Conservation (phyloP, 1,140 invertebrate species). For the Nasonia giraulti region DNA sequence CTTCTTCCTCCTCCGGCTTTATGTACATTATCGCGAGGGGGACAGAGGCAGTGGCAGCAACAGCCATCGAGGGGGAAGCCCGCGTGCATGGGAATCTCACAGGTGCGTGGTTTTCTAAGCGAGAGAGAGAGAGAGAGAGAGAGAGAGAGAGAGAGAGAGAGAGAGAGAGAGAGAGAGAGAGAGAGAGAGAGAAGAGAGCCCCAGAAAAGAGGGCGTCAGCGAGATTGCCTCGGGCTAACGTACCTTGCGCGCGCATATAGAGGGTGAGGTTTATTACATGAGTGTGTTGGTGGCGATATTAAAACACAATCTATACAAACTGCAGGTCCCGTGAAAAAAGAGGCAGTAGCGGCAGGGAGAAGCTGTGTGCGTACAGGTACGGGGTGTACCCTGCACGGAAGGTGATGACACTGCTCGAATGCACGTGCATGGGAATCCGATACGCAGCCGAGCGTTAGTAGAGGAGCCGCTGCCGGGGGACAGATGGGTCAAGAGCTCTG, state of each 20-base stretch:
- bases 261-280: conserved; percentile 54
- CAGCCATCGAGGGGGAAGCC: conserved; percentile 57
- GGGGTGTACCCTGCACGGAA: conserved; percentile 56
- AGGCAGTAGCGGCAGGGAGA: conserved; percentile 25
- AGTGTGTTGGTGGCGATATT: conserved; percentile 68
- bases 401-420: conserved; percentile 71
- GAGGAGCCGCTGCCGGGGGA: conserved; percentile 45
- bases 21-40: background rate
- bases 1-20: conserved; percentile 46
- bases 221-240: conserved; percentile 27
- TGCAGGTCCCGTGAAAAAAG: conserved; percentile 56
- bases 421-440: conserved; percentile 73
- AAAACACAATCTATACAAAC: conserved; percentile 66
- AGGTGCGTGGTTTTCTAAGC: conserved; percentile 70
- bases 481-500: conserved; percentile 65
- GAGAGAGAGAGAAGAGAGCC: background rate
- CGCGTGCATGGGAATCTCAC: conserved; percentile 72
- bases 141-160: conserved; percentile 46
- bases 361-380: conserved; percentile 39
- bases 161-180: conserved; percentile 46
- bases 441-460: conserved; percentile 51
- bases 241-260: conserved; percentile 11
- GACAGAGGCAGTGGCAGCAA: background rate
- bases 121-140: conserved; percentile 50
- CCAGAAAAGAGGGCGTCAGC: background rate